Base-by-base conservation (phyloP, 2,797 vertebrate species). In the Poecilia velifera region DNA sequence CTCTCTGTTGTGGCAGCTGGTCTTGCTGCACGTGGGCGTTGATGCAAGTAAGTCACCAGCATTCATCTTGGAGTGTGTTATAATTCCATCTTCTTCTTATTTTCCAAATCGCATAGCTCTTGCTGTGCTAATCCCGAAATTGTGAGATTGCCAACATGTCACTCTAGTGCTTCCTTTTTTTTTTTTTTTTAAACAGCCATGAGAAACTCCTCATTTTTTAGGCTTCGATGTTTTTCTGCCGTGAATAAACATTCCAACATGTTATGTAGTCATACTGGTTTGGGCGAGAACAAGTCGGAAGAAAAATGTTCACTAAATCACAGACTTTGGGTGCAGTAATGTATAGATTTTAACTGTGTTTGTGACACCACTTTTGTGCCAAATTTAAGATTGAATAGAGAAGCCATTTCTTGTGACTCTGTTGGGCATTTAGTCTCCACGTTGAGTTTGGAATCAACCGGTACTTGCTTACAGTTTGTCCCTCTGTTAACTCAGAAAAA, bases 1-100 rank as follows among this genome's bases (percentile, higher is more conserved):
- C 39, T 51, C 39, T 59, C 51, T 73, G 72, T 76, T 76, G 75
- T 73, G 57, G 75, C 70, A 81, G 80, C 55, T 76, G 80, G 55
- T 76, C 68, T 57, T 76, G n/a, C 74, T 76, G 80, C 72, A 70
- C 22, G 28, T 62, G 57, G 34, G 57, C 8, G 70, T 81, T 76
- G 18, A 75, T 81, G 68, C 55, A 73, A n/a, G 43, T 25, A 55
- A 64, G 68, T 66, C 28, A 47, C 55, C 53, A 59, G 46, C 39
- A 49, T 73, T 70, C 45, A 53, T 28, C 57, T 66, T 51, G 20
- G 20, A 76, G 51, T 71, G 22, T 51, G 66, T 72, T 28, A 72
- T 76, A 57, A 76, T 64, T 72, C 43, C 45, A 51, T 57, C 59
- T 76, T 72, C 59, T n/a, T n/a, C 3, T 51, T 39, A 16, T 43